Evolutionary conservation across 2,888 invertebrate species (phyloP).

Genomic region (Parnassius mnemosyne): DNA sequence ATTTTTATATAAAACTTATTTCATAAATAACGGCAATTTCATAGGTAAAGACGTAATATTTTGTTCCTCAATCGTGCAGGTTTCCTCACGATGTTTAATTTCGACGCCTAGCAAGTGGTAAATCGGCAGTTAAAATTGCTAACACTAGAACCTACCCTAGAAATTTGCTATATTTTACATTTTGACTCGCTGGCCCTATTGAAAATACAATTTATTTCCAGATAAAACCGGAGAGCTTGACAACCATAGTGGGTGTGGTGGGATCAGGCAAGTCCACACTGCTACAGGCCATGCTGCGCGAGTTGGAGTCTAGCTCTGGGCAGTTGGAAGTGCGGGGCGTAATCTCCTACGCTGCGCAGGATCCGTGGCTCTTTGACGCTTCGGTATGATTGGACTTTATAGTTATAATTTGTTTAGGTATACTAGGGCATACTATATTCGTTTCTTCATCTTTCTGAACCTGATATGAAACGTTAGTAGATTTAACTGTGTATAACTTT

Average conservation of each 20-base stretch:
- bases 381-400: slow-evolving; percentile 48
- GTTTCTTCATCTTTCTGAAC: neutral
- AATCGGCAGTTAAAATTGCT: too few species aligned
- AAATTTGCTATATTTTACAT: too few species aligned
- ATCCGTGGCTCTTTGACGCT: slow-evolving; percentile 84
- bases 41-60: too few species aligned
- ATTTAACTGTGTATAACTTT: too few species aligned
- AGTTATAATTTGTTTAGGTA: neutral
- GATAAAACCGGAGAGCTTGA: slow-evolving; percentile 70
- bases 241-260: slow-evolving; percentile 86
- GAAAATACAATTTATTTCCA: slow-evolving; percentile 33
- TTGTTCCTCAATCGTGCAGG: too few species aligned
- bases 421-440: neutral
- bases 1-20: too few species aligned
- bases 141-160: too few species aligned
- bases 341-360: slow-evolving; percentile 82
- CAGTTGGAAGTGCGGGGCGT: slow-evolving; percentile 71
- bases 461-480: too few species aligned
- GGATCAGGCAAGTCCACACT: slow-evolving; percentile 88
- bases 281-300: slow-evolving; percentile 86
- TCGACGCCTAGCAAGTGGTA: too few species aligned
- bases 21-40: too few species aligned
- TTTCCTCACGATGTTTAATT: too few species aligned
- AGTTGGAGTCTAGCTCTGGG: slow-evolving; percentile 83
- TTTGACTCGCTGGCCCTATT: neutral